phyloP scores from a whole-genome alignment of 2,797 vertebrate species.

The Girardinus metallicus region DNA sequence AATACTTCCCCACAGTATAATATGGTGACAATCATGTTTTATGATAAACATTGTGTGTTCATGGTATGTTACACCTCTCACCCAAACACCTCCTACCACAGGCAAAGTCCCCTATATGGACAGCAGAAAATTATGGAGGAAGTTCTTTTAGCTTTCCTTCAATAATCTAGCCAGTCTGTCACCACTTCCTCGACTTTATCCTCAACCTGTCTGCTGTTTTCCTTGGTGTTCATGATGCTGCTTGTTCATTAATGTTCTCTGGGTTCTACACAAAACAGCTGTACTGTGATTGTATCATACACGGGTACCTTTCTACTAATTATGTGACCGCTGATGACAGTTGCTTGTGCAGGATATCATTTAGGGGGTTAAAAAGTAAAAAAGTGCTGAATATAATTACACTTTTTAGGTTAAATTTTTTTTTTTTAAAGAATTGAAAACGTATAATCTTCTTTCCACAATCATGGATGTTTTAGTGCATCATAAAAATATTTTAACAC shows the following conservation, averaged over 20 bases:
- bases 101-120: background rate
- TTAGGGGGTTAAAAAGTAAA: background rate
- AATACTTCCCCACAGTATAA: background rate
- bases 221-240: background rate
- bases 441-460: background rate
- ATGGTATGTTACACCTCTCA: background rate
- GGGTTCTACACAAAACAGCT: background rate
- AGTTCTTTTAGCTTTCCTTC: background rate
- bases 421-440: background rate
- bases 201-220: background rate
- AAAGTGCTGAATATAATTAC: background rate
- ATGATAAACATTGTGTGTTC: background rate
- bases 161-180: background rate
- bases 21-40: background rate
- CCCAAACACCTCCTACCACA: background rate
- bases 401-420: background rate
- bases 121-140: background rate
- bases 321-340: background rate
- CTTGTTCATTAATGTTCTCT: background rate
- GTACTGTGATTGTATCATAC: background rate
- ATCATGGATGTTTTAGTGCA: background rate
- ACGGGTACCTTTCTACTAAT: background rate
- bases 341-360: background rate
- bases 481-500: background rate
- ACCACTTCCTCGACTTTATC: background rate